Base-by-base conservation (phyloP, 2,888 invertebrate genomes). In the Ischnura elegans region DNA sequence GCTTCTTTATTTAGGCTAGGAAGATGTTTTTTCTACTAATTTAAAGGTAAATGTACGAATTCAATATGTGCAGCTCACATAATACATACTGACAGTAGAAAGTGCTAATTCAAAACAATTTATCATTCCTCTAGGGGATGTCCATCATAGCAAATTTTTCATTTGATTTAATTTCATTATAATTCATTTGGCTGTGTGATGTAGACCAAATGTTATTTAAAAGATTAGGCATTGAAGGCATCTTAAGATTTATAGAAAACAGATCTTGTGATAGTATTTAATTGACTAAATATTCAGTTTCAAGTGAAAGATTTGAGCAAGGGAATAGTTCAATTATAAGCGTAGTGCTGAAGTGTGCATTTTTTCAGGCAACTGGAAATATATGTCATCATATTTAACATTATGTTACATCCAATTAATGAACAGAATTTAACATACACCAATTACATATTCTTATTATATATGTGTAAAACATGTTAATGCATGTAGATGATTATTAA, bases 231-330 rank as follows among this genome's bases (percentile, higher is more conserved):
- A 90, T 90, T 61, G 61, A 90, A 90, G 61, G 86, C 46, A 46
- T 46, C 46, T 25, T 86, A 51, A 86, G 86, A 86, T 10, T 86
- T 86, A 76, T 76, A 46, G 45, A 46, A 86, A 46, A 86, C 21
- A 86, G n/a, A 43, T 90, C n/a, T 90, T 61, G 43, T 55, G 61
- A 90, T 51, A 55, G 43, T 90, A 87, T 51, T 29, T 87, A 90
- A 90, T 90, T 90, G 90, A 90, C 90, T 90, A 61, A 61, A 55
- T 90, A 90, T 90, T 90, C 45, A 66, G 61, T 90, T 90, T 90
- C 66, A 90, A 61, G 61, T 51, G 90, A 90, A 61, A 90, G 61
- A 90, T 90, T 90, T 61, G 61, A 90, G 61, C 90, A 90, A 90
- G 61, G 90, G 90, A 51, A 66, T 43, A 90, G 61, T 66, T 61